These are phyloP conservation scores for Oxyteleia sp. DNA, from an alignment of 2,888 invertebrate genomes.

Conservation along the genomic window DNA sequence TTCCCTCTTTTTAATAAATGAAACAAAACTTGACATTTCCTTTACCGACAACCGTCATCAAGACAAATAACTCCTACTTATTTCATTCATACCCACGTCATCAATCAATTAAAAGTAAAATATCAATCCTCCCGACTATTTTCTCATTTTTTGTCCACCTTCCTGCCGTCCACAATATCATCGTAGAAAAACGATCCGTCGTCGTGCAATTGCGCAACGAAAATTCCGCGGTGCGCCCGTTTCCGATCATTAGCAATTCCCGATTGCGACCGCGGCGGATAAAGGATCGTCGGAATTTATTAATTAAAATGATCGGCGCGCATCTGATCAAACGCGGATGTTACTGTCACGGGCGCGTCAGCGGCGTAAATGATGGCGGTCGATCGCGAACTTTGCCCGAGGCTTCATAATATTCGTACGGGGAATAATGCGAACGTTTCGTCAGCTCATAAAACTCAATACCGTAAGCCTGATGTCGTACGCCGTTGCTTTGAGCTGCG, in stretches of 20 bases:
- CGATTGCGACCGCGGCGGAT: constrained; percentile 25
- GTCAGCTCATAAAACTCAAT: constrained; percentile 62
- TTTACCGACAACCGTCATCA: no score
- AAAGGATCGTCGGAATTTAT: constrained; percentile 61
- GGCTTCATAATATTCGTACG: constrained; percentile 63
- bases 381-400: constrained; percentile 69
- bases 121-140: no score
- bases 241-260: constrained; percentile 1
- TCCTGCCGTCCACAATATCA: no score
- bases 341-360: constrained; percentile 57
- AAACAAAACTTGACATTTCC: no score
- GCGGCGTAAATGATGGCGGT: constrained; percentile 60
- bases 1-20: no score
- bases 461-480: constrained; percentile 58
- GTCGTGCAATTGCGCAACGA: background rate
- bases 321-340: constrained; percentile 64
- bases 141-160: no score
- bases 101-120: no score
- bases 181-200: background rate
- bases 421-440: constrained; percentile 59
- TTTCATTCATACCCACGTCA: no score
- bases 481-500: constrained; percentile 33
- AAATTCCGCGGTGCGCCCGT: background rate
- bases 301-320: constrained; percentile 67
- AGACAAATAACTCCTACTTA: no score